Conservation (phyloP, 2,888 invertebrate species). For the Rhingia rostrata region DNA sequence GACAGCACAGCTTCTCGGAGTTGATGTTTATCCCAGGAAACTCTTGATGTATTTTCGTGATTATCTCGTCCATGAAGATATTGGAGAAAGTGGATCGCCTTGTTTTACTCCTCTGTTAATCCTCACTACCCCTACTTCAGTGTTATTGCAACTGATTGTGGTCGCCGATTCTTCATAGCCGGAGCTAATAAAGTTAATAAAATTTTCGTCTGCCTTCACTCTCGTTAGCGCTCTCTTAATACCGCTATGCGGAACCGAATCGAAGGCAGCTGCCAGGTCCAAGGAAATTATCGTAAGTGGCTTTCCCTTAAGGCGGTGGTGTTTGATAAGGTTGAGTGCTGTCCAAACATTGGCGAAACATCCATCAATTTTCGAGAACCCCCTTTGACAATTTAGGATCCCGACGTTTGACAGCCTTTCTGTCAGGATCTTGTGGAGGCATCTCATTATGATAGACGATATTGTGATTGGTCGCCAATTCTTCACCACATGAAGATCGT, state of each 20-base stretch:
- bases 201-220: not conserved
- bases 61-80: conserved; percentile 8
- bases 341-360: not conserved
- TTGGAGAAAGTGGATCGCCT: conserved; percentile 19
- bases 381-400: not conserved
- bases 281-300: not conserved
- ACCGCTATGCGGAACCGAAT: conserved; percentile 5
- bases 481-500: not conserved
- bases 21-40: not conserved
- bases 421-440: not conserved
- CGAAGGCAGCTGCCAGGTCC: not conserved
- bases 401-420: not conserved
- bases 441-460: not conserved
- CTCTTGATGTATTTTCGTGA: not conserved
- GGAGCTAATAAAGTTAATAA: not conserved
- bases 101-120: conserved; percentile 10
- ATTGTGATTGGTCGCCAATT: not conserved
- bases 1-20: not conserved
- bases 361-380: not conserved
- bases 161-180: not conserved
- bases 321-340: not conserved
- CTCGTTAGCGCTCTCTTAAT: not conserved
- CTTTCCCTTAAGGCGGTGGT: not conserved
- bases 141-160: conserved; percentile 1
- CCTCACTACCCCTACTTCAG: not conserved